Evolutionary conservation across 2,113 vertebrate genomes (phyloP).

Genomic region (Periophthalmodon schlosseri): DNA sequence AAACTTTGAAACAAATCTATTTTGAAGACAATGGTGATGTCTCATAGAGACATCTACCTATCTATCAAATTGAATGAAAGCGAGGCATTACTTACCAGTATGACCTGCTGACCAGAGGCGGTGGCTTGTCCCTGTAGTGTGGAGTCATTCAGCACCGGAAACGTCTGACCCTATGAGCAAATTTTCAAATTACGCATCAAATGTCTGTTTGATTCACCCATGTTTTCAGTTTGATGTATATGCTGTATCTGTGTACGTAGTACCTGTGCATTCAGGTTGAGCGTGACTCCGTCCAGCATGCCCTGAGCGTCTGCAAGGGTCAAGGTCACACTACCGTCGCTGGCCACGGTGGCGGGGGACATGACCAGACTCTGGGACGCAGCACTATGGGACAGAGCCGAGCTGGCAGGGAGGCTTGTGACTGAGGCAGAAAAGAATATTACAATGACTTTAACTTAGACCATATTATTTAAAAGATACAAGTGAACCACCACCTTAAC

Average conservation of each 20-base stretch:
- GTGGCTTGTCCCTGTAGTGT: conserved; percentile 79
- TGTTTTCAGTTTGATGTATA: not conserved
- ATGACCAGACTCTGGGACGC: conserved; percentile 89
- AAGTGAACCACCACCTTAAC: no score
- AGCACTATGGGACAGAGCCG: conserved; percentile 83
- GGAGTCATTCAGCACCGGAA: conserved; percentile 86
- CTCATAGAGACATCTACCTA: no score
- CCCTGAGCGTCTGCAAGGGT: conserved; percentile 93
- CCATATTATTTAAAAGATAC: no score
- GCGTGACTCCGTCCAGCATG: conserved; percentile 91
- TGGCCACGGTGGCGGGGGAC: conserved; percentile 86
- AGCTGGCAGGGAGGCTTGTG: conserved; percentile 79
- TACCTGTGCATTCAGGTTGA: conserved; percentile 94
- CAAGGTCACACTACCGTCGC: conserved; percentile 90
- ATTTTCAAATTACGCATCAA: not conserved
- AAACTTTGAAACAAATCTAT: no score
- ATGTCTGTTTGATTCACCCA: not conserved
- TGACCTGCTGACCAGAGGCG: conserved; percentile 84
- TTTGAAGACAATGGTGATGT: no score
- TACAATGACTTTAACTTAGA: not conserved
- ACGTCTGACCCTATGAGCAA: conserved; percentile 83
- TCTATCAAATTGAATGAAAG: not conserved
- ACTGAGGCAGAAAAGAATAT: conserved; percentile 43
- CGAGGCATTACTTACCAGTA: conserved; percentile 89
- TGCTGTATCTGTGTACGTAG: not conserved